Evolutionary conservation across 2,113 vertebrate species (phyloP), one percentile per base, ranked within the genome.

Genomic region (Anolis carolinensis): DNA sequence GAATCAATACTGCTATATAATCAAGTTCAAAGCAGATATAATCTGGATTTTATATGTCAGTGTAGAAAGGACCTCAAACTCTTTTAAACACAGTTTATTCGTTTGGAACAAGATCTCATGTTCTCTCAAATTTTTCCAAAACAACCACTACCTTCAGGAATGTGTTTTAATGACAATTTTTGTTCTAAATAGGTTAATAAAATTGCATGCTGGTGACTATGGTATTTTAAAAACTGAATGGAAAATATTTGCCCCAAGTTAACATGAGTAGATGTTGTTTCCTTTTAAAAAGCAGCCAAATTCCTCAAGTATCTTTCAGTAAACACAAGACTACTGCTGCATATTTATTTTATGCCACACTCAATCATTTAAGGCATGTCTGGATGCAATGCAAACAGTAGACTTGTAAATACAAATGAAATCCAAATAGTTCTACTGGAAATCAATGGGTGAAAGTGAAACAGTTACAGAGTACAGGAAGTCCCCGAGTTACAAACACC

Each of bases 161-260:
- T 2, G 59, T 39, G 62, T 6, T 73, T 3, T 70, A 62, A 63
- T 81, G 83, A 13, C 80, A 83, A 62, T 67, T 93, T 92, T 81
- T 68, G 55, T 81, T n/a, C 78, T 48, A 25, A 88, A 77, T 63
- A 79, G 84, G 65, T 82, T 92, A 16, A 39, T 90, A 39, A 83
- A 89, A 74, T 82, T 89, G 14, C 34, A 44, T 14, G 27, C 18
- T 88, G 32, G 63, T 67, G n/a, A n/a, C n/a, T n/a, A n/a, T n/a
- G n/a, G n/a, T n/a, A 10, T 25, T 83, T 82, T 80, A 68, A 81
- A 86, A 92, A 87, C 14, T 13, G n/a, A 80, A 36, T 52, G 83
- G 79, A 74, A 86, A 74, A 84, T 67, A 48, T 4, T 87, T 73
- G 67, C 59, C 30, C 39, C 78, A 71, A 89, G 80, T 6, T 36